A percentile compares a stretch with the other conserved stretches of the same genome.
phyloP scores from a whole-genome alignment of 2,797 vertebrate species.

The Coreius guichenoti region DNA sequence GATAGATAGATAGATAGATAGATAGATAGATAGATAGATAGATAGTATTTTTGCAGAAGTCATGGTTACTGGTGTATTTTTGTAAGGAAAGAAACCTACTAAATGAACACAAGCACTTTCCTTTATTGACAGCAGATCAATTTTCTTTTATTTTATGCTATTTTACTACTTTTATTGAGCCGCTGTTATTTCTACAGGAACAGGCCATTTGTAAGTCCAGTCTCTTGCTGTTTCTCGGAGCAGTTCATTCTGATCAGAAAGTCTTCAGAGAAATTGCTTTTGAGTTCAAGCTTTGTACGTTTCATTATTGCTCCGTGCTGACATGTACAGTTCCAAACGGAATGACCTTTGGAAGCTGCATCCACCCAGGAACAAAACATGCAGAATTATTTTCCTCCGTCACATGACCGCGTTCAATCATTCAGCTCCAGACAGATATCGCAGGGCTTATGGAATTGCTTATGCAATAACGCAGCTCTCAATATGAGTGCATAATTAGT shows the following conservation, averaged over 20 bases:
- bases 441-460: conserved; percentile 51
- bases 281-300: conserved; percentile 21
- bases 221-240: conserved; percentile 30
- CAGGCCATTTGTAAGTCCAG: conserved; percentile 54
- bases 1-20: neutral
- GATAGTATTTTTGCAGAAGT: neutral
- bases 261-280: conserved; percentile 38
- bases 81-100: neutral
- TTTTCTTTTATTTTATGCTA: conserved; percentile 44
- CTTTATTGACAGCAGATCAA: conserved; percentile 49
- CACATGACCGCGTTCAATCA: conserved; percentile 3
- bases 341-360: neutral
- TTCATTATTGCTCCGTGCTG: conserved; percentile 35
- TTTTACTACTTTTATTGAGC: conserved; percentile 50
- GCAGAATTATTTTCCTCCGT: neutral
- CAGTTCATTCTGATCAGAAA: conserved; percentile 32
- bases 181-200: conserved; percentile 53
- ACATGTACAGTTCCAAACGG: neutral
- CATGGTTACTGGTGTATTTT: neutral
- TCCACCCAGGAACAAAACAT: neutral
- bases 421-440: conserved; percentile 5
- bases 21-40: neutral
- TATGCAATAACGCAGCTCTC: conserved; percentile 43
- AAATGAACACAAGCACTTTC: conserved; percentile 11
- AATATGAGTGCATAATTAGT: conserved; percentile 47